phyloP scores from a whole-genome alignment of 2,888 invertebrate species.

The Biston stratarius region DNA sequence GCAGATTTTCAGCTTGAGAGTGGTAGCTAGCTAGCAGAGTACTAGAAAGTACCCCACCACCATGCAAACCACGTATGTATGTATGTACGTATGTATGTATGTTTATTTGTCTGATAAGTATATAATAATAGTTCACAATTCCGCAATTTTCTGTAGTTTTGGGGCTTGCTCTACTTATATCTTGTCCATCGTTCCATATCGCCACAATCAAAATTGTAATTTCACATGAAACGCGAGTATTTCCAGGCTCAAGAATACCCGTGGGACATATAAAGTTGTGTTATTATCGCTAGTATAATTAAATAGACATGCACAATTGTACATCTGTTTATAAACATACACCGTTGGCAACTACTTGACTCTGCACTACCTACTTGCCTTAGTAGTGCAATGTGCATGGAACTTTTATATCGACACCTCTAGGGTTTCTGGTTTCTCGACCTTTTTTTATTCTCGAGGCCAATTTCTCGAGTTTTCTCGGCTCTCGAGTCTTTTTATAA shows the following conservation, averaged over 20 bases:
- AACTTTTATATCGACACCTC: neutral
- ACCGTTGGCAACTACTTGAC: neutral
- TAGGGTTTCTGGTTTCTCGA: no score
- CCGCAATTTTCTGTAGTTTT: constrained; percentile 3
- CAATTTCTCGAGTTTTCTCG: no score
- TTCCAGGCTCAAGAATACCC: constrained; percentile 16
- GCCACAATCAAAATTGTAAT: neutral
- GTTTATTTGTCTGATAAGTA: no score
- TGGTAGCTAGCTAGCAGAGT: no score
- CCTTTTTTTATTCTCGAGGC: no score
- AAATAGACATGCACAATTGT: constrained; percentile 10
- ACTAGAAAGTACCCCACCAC: no score
- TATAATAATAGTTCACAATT: neutral
- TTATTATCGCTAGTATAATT: constrained; percentile 25
- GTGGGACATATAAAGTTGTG: constrained; percentile 20
- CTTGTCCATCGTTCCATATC: constrained; percentile 12
- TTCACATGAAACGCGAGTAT: constrained; percentile 16
- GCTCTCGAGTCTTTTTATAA: no score
- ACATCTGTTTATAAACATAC: constrained; percentile 11
- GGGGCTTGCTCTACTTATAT: neutral
- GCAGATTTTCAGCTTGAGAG: no score
- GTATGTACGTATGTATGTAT: no score
- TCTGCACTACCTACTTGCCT: neutral
- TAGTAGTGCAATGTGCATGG: no score
- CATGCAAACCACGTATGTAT: no score